Base-by-base conservation (phyloP, 2,797 vertebrate species). In the Urocyon cinereoargenteus region DNA sequence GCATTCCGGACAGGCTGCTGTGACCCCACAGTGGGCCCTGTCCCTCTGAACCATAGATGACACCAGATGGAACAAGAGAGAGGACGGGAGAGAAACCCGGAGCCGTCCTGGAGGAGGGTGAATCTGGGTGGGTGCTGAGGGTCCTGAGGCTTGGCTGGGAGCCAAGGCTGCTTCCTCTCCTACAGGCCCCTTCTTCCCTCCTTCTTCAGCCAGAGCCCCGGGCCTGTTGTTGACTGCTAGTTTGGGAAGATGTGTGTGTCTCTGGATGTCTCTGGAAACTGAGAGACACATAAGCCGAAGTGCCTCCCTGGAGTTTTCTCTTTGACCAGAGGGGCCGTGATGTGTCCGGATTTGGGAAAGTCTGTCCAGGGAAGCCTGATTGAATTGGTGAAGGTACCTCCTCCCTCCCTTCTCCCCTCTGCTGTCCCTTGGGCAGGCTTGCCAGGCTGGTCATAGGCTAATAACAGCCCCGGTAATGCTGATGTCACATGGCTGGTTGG, bases 401-500 rank as follows among this genome's bases (percentile, higher is more conserved):
- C 16, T 53, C 18, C 21, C 36, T 36, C 77, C n/a, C n/a, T 21
- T 16, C 28, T 49, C n/a, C 70, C 66, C 26, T 51, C 82, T 18
- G 1, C 57, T 16, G 57, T 83, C 70, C 72, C 83, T 87, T 31
- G 0, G 1, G 59, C 72, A 40, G 40, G 12, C 45, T 85, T 36
- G 36, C 59, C 11, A 7, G 24, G 59, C 66, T 77, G 70, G 82
- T 82, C 88, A 34, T 3, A 16, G 78, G 82, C 82, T 88, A 61
- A 77, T 68, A 85, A 93, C 87, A 86, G 86, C 94, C 82, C 13
- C 1, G 0, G 59, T 59, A 40, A 24, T 3, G 14, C 91, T 77
- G 64, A 73, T 78, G 79, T 92, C 62, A 83, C 10, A 0, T 85
- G 91, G 86, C 86, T 79, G 45, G 21, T 59, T 40, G 84, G 89